A percentile compares a stretch with the other conserved stretches of the same genome.
Evolutionary conservation across 1,140 invertebrate genomes (phyloP).

Genomic region (Glomeris maerens): DNA sequence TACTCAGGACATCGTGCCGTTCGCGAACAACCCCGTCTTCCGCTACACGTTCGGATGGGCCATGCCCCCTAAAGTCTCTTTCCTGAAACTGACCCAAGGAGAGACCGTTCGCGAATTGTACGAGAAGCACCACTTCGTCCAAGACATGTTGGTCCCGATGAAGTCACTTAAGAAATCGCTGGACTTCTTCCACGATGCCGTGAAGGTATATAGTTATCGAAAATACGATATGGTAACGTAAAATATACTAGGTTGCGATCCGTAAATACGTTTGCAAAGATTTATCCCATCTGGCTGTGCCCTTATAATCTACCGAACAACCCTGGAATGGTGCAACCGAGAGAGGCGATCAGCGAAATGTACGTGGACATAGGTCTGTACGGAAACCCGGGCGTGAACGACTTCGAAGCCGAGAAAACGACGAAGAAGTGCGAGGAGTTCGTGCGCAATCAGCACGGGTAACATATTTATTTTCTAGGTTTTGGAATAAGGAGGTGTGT

Average conservation of each 20-base stretch:
- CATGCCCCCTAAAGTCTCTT: conserved; percentile 65
- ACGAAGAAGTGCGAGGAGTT: conserved; percentile 55
- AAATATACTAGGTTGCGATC: too few species aligned
- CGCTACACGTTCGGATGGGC: conserved; percentile 60
- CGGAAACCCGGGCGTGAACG: conserved; percentile 47
- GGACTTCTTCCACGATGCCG: conserved; percentile 47
- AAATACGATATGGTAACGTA: too few species aligned
- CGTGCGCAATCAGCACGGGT: conserved; percentile 51
- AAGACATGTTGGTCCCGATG: conserved; percentile 68
- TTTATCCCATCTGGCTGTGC: conserved; percentile 74
- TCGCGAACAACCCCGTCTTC: conserved; percentile 64
- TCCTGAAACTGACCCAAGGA: conserved; percentile 67
- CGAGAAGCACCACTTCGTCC: conserved; percentile 62
- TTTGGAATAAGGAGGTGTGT: neutral
- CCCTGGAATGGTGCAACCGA: conserved; percentile 54
- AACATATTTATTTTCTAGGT: conserved; percentile 16
- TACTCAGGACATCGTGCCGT: conserved; percentile 67
- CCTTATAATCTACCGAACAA: conserved; percentile 53
- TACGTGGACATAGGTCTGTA: conserved; percentile 69
- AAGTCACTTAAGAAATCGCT: conserved; percentile 44
- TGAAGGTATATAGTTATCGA: conserved; percentile 38
- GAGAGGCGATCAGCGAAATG: conserved; percentile 37
- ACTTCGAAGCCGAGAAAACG: conserved; percentile 47
- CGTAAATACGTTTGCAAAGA: conserved; percentile 36
- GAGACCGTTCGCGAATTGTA: conserved; percentile 55